phyloP scores from a whole-genome alignment of 2,113 vertebrate genomes.

The Oryzias woworae region DNA sequence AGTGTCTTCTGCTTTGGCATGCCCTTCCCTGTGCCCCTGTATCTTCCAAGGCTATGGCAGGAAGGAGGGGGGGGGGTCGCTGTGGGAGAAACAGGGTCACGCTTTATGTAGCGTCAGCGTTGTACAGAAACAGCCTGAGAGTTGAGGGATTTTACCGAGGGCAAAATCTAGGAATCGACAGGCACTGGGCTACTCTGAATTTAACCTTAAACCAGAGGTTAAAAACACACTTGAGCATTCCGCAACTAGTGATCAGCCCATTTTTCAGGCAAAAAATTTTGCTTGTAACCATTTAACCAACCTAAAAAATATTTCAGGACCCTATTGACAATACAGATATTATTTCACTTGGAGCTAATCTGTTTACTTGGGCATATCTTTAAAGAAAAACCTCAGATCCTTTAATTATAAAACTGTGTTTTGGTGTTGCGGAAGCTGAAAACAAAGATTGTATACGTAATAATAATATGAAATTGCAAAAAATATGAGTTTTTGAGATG shows the following conservation, averaged over 20 bases:
- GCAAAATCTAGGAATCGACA: constrained; percentile 66
- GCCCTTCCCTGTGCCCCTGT: constrained; percentile 67
- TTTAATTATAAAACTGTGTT: too few relatives aligned
- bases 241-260: constrained; percentile 30
- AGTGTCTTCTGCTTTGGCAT: constrained; percentile 80
- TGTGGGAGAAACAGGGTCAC: constrained; percentile 72
- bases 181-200: constrained; percentile 58
- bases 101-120: constrained; percentile 68
- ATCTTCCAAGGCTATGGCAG: constrained; percentile 67
- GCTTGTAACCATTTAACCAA: constrained; percentile 1
- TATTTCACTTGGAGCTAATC: too few relatives aligned
- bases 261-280: constrained; percentile 23
- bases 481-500: too few relatives aligned
- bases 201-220: constrained; percentile 67
- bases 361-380: too few relatives aligned
- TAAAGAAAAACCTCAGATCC: too few relatives aligned
- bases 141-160: constrained; percentile 69
- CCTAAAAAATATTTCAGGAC: constrained; percentile 21
- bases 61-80: constrained; percentile 65
- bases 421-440: too few relatives aligned
- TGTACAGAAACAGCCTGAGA: constrained; percentile 60
- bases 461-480: too few relatives aligned
- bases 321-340: not conserved
- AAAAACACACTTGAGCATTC: constrained; percentile 59
- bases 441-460: too few relatives aligned